Evolutionary conservation across 2,797 vertebrate species (phyloP), one percentile per base, ranked within the genome.

Genomic region (Nannoperca obscura): DNA sequence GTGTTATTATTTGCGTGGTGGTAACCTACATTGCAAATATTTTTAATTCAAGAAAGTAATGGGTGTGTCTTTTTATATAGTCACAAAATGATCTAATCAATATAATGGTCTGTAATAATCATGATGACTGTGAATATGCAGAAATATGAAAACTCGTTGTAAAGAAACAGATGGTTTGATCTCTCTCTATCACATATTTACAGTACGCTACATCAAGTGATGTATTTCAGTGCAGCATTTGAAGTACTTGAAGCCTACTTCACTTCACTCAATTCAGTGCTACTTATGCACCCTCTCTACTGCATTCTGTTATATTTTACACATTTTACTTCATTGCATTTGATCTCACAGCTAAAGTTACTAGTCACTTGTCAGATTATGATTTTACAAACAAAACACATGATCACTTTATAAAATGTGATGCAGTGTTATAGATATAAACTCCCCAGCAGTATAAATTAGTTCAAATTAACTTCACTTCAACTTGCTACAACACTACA

Each of bases 71-170:
- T 24, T 47, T 68, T 46, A 60, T 40, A 14, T 58, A 32, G 0
- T 46, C 20, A 40, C 44, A 60, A 17, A 38, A 57, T 63, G 10
- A 74, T 76, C 30, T 42, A 52, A 53, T 70, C 15, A 66, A 47
- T 53, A 32, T 32, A 63, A 67, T 71, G 7, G 40, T 50, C n/a
- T 58, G 7, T n/a, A 20, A 46, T 78, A 10, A 63, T 53, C 6
- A 44, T 47, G 34, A 12, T 71, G 0, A 4, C 1, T 36, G 19
- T 30, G 57, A 36, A 70, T 1, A 30, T 14, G 20, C 12, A 27
- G 7, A 22, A 66, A 30, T 36, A 8, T 69, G 30, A 22, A 78
- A 24, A 19, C 14, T 47, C 40, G 32, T 5, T 20, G n/a, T 14
- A 4, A 42, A 47, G 49, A 69, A 46, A 42, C 15, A 46, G 15